These are phyloP conservation scores for Leucopsar rothschildi DNA, from an alignment of 2,113 vertebrate genomes.

Conservation along the genomic window DNA sequence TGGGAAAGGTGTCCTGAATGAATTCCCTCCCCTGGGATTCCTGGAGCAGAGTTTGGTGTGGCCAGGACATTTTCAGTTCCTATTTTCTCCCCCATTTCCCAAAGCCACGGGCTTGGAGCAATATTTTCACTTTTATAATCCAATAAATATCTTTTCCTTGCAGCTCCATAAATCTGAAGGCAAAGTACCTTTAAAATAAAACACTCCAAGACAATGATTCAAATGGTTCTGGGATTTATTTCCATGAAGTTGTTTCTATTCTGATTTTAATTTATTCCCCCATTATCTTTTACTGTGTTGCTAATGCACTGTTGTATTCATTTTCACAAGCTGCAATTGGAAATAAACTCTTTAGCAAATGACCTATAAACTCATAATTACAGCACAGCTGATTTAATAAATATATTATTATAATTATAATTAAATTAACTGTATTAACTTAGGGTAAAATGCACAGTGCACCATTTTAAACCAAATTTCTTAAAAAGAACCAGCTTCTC, in stretches of 20 bases:
- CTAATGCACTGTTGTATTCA: background rate
- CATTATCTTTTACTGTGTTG: background rate
- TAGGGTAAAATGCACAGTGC: background rate
- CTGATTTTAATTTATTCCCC: background rate
- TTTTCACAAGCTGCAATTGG: background rate
- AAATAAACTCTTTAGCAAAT: background rate
- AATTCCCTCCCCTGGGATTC: background rate
- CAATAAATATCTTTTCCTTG: background rate
- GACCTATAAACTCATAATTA: background rate
- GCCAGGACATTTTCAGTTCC: slow-evolving; percentile 52
- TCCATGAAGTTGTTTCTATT: background rate
- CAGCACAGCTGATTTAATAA: background rate
- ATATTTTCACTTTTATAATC: slow-evolving; percentile 46
- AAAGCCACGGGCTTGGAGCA: slow-evolving; percentile 36
- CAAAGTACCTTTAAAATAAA: slow-evolving; percentile 7
- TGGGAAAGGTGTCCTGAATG: background rate
- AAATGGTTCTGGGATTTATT: background rate
- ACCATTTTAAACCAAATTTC: background rate
- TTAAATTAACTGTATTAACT: background rate
- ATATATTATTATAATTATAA: background rate
- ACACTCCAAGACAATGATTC: background rate
- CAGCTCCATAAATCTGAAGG: background rate
- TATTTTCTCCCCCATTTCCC: slow-evolving; percentile 56
- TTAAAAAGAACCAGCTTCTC: background rate
- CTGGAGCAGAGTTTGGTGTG: background rate